Conservation (phyloP, 1,140 invertebrate genomes). For the Papilio glaucus region DNA sequence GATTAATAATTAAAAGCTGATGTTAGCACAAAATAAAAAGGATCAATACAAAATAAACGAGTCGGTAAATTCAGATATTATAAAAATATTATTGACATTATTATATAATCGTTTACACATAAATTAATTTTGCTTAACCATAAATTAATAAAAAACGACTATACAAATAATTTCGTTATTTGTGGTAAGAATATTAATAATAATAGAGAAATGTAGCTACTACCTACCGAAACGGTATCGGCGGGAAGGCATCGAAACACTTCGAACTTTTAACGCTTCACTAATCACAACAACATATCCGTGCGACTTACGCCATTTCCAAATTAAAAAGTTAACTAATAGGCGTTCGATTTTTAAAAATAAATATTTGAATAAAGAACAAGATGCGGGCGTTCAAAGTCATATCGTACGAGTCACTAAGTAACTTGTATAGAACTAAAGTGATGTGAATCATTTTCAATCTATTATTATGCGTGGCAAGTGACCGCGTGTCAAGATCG, state of each 20-base stretch:
- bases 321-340: conserved; percentile 51
- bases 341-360: conserved; percentile 48
- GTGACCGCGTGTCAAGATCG: conserved; percentile 80
- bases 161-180: background rate
- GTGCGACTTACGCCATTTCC: conserved; percentile 38
- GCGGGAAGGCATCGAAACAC: conserved; percentile 32
- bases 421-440: conserved; percentile 58
- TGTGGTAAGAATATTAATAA: conserved; percentile 18
- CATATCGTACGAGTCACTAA: conserved; percentile 71
- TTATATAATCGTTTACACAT: too few relatives aligned
- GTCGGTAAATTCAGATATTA: too few relatives aligned
- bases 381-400: conserved; percentile 62
- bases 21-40: too few relatives aligned
- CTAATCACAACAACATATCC: conserved; percentile 26
- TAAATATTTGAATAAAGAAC: conserved; percentile 47
- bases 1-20: too few relatives aligned
- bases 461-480: conserved; percentile 81
- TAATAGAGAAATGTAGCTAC: conserved; percentile 1
- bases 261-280: background rate
- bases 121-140: too few relatives aligned
- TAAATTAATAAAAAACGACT: too few relatives aligned
- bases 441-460: conserved; percentile 74
- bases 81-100: too few relatives aligned
- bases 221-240: conserved; percentile 33
- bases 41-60: too few relatives aligned